phyloP scores from a whole-genome alignment of 2,888 invertebrate genomes.

The Ferdinandea cuprea region DNA sequence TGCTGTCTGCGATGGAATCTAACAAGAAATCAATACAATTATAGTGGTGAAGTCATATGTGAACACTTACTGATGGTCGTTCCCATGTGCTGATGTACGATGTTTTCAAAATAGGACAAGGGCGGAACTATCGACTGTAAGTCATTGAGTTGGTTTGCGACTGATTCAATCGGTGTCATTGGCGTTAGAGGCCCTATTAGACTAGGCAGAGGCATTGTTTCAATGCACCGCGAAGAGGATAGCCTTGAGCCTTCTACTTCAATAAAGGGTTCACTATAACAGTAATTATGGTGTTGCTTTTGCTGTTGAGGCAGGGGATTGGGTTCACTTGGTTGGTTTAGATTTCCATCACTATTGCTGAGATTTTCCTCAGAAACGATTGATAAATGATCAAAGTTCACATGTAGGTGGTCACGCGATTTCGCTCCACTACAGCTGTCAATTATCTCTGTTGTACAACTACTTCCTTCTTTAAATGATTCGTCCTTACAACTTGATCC shows the following conservation, averaged over 20 bases:
- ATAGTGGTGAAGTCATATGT: not conserved
- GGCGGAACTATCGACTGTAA: slow-evolving; percentile 81
- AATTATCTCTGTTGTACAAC: slow-evolving; percentile 14
- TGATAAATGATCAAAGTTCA: slow-evolving; percentile 89
- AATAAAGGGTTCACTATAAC: slow-evolving; percentile 53
- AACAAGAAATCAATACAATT: slow-evolving; percentile 1
- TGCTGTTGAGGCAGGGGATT: slow-evolving; percentile 28
- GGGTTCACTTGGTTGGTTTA: slow-evolving; percentile 35
- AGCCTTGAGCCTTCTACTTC: slow-evolving; percentile 78
- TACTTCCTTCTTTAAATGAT: slow-evolving; percentile 22
- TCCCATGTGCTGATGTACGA: slow-evolving; percentile 80
- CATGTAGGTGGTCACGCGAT: slow-evolving; percentile 82
- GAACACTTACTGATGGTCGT: slow-evolving; percentile 77
- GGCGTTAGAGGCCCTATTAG: slow-evolving; percentile 78
- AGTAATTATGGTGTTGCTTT: slow-evolving; percentile 24
- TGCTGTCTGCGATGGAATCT: slow-evolving; percentile 75
- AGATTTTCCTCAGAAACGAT: slow-evolving; percentile 89
- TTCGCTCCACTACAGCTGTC: slow-evolving; percentile 73
- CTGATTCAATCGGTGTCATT: slow-evolving; percentile 80
- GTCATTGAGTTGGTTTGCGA: slow-evolving; percentile 80
- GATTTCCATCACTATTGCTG: slow-evolving; percentile 80
- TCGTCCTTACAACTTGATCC: slow-evolving; percentile 19
- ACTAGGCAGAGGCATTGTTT: slow-evolving; percentile 69
- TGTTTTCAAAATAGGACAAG: slow-evolving; percentile 82
- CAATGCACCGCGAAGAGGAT: slow-evolving; percentile 77